Conservation (phyloP, 1,140 invertebrate species). For the Laupala kohalensis region DNA sequence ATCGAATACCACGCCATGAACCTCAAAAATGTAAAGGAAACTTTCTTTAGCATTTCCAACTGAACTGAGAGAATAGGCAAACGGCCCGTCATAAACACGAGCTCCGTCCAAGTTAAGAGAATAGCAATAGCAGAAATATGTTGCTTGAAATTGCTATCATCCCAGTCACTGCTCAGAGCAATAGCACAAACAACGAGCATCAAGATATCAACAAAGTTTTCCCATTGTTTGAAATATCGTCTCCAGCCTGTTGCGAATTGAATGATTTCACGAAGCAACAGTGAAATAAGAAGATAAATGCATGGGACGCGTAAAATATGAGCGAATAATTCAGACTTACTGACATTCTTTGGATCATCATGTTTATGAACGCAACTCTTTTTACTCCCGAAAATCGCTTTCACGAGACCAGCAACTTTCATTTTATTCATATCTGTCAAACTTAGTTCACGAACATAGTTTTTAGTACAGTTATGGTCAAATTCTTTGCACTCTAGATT, state of each 20-base stretch:
- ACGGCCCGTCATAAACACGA: slow-evolving; percentile 61
- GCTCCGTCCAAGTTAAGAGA: slow-evolving; percentile 55
- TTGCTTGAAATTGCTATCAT: slow-evolving; percentile 37
- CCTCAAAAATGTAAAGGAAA: slow-evolving; percentile 62
- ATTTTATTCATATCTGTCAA: background rate
- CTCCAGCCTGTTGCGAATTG: slow-evolving; percentile 49
- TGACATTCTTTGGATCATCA: background rate
- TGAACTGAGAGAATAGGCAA: slow-evolving; percentile 56
- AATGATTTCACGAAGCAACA: slow-evolving; percentile 46
- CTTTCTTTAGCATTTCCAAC: slow-evolving; percentile 63
- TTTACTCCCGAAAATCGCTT: background rate
- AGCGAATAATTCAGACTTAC: background rate
- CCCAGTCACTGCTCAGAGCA: slow-evolving; percentile 36
- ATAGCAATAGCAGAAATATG: slow-evolving; percentile 47
- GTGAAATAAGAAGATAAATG: slow-evolving; percentile 8
- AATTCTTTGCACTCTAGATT: background rate
- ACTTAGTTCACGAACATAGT: background rate
- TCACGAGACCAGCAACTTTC: background rate
- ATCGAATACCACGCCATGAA: slow-evolving; percentile 65
- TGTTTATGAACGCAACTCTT: background rate
- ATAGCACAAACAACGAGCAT: slow-evolving; percentile 44
- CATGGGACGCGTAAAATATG: background rate
- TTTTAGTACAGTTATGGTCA: background rate
- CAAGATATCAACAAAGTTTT: slow-evolving; percentile 54
- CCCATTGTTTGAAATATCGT: slow-evolving; percentile 46